Evolutionary conservation across 2,888 invertebrate genomes (phyloP).

Genomic region (Sialis fuliginosa): DNA sequence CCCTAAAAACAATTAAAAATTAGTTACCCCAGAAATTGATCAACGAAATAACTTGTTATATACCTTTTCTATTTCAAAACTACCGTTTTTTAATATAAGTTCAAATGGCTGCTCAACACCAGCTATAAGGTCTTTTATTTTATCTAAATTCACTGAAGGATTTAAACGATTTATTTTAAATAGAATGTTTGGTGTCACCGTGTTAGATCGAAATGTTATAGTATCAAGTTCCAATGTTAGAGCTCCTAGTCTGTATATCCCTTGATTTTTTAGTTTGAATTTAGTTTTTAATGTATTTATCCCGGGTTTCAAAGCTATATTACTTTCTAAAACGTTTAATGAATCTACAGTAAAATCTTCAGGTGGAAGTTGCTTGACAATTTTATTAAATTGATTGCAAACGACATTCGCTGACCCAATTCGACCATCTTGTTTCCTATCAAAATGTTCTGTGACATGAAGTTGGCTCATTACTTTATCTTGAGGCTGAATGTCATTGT

Average conservation of each 20-base stretch:
- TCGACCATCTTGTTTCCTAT: constrained; percentile 68
- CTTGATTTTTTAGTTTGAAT: constrained; percentile 42
- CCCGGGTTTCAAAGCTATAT: constrained; percentile 34
- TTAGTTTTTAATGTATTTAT: constrained; percentile 41
- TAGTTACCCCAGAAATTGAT: not conserved
- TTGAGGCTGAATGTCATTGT: constrained; percentile 35
- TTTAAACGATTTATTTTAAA: constrained; percentile 26
- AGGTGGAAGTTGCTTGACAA: not conserved
- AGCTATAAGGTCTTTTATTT: constrained; percentile 51
- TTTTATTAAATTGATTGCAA: constrained; percentile 23
- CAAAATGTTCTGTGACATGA: constrained; percentile 49
- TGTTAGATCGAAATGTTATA: constrained; percentile 53
- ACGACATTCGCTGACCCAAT: constrained; percentile 58
- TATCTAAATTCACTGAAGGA: constrained; percentile 29
- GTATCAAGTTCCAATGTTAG: constrained; percentile 45
- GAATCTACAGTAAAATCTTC: not conserved
- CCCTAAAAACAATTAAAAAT: constrained; percentile 25
- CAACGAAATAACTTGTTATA: constrained; percentile 17
- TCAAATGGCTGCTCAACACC: constrained; percentile 65
- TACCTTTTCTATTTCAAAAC: constrained; percentile 51
- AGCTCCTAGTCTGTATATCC: constrained; percentile 54
- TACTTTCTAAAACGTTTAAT: not conserved
- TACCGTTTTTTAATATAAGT: constrained; percentile 60
- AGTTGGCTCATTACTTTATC: constrained; percentile 40
- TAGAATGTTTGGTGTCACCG: constrained; percentile 32